Conservation (phyloP, 2,797 vertebrate genomes). For the Eulemur rubriventer region DNA sequence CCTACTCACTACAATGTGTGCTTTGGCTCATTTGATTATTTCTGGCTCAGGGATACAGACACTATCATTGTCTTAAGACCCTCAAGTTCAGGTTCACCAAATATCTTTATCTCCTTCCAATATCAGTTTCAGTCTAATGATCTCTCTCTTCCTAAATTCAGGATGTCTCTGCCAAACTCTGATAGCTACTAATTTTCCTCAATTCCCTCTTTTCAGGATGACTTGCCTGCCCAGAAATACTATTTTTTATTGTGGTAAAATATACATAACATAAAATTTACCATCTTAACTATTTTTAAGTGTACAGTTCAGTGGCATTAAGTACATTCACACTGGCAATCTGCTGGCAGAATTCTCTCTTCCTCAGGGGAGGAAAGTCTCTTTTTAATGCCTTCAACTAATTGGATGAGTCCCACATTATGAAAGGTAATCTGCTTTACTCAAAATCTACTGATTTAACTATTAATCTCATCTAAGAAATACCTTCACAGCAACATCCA, state of each 20-base stretch:
- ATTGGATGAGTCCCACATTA: not conserved
- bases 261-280: not conserved
- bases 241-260: not conserved
- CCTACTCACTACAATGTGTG: conserved; percentile 48
- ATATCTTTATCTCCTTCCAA: conserved; percentile 45
- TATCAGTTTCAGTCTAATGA: not conserved
- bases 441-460: not conserved
- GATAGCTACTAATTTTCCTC: conserved; percentile 12
- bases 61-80: conserved; percentile 47
- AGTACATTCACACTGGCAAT: not conserved
- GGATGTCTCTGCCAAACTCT: not conserved
- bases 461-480: not conserved
- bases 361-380: not conserved
- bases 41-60: conserved; percentile 29
- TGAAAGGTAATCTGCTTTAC: not conserved
- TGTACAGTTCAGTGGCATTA: not conserved
- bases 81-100: not conserved
- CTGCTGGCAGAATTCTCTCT: not conserved
- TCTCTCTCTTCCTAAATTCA: conserved; percentile 28
- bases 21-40: conserved; percentile 34
- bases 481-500: not conserved
- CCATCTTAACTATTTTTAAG: not conserved
- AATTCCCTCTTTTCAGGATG: not conserved
- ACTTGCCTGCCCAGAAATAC: not conserved
- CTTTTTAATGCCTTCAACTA: not conserved